These are phyloP conservation scores for Peromyscus californicus DNA, from an alignment of 2,113 vertebrate species.

Conservation along the genomic window DNA sequence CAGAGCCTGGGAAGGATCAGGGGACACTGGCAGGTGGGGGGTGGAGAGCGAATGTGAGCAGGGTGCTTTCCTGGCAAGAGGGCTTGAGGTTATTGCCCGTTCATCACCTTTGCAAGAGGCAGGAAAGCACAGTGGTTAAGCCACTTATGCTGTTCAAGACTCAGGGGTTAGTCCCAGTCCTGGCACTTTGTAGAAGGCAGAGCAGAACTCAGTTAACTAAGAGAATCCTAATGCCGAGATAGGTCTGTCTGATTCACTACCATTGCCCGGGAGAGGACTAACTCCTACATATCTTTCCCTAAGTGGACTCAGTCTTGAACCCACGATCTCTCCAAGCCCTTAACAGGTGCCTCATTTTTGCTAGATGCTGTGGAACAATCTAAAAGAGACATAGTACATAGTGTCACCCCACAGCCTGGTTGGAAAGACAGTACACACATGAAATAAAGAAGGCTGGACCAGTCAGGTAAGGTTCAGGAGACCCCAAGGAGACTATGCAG, in stretches of 20 bases:
- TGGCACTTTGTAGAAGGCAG: not conserved
- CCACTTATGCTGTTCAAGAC: not conserved
- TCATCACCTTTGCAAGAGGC: not conserved
- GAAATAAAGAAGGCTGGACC: not conserved
- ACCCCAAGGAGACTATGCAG: not conserved
- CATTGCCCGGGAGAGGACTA: not conserved
- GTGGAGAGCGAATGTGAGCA: not conserved
- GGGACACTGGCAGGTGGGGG: not conserved
- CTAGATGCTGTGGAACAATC: not conserved
- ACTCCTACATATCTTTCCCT: not conserved
- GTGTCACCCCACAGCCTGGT: not conserved
- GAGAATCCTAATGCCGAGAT: not conserved
- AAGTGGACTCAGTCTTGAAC: not conserved
- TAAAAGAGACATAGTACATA: not conserved
- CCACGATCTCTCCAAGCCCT: not conserved
- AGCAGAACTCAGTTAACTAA: not conserved
- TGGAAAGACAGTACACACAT: not conserved
- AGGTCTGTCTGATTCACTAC: not conserved
- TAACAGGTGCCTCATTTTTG: not conserved
- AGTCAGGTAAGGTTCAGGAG: not conserved
- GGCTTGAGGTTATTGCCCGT: not conserved
- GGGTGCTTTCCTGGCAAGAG: not conserved
- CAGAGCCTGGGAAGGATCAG: not conserved
- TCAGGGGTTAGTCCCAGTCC: not conserved
- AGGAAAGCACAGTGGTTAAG: not conserved